phyloP scores from a whole-genome alignment of 2,888 invertebrate genomes.

The Aleiodes leptofemur region DNA sequence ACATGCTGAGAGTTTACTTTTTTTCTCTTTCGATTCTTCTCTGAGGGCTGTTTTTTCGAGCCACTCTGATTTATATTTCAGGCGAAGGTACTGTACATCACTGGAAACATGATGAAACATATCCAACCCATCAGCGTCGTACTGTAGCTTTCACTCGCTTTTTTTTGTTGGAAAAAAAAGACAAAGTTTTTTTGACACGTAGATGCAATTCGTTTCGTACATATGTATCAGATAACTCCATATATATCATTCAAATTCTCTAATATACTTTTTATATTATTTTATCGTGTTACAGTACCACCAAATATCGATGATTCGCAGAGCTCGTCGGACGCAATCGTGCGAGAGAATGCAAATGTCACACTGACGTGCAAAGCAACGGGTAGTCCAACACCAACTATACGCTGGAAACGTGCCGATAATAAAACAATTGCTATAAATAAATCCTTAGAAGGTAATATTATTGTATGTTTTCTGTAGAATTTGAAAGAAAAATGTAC shows the following conservation, averaged over 20 bases:
- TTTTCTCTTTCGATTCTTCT: too few species aligned
- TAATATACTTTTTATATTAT: slow-evolving; percentile 11
- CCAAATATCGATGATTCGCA: slow-evolving; percentile 94
- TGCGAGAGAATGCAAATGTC: slow-evolving; percentile 92
- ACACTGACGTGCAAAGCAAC: slow-evolving; percentile 92
- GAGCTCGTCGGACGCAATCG: slow-evolving; percentile 94
- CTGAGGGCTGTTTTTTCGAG: too few species aligned
- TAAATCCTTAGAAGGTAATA: slow-evolving; percentile 83
- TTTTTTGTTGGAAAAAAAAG: not conserved
- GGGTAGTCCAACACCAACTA: slow-evolving; percentile 91
- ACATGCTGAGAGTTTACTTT: too few species aligned
- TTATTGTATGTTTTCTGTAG: slow-evolving; percentile 65
- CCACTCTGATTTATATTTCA: too few species aligned
- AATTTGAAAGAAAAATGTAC: slow-evolving; percentile 62
- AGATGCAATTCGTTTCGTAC: slow-evolving; percentile 1
- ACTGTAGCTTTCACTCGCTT: slow-evolving; percentile 5
- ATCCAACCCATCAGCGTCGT: slow-evolving; percentile 22
- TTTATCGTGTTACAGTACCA: slow-evolving; percentile 81
- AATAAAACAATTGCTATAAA: slow-evolving; percentile 91
- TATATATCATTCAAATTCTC: slow-evolving; percentile 22
- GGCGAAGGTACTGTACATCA: not conserved
- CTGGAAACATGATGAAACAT: slow-evolving; percentile 13
- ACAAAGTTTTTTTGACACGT: slow-evolving; percentile 5
- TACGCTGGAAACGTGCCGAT: slow-evolving; percentile 95
- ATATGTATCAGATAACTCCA: slow-evolving; percentile 12